phyloP scores from a whole-genome alignment of 2,888 invertebrate genomes.

The Rhogogaster chlorosoma region DNA sequence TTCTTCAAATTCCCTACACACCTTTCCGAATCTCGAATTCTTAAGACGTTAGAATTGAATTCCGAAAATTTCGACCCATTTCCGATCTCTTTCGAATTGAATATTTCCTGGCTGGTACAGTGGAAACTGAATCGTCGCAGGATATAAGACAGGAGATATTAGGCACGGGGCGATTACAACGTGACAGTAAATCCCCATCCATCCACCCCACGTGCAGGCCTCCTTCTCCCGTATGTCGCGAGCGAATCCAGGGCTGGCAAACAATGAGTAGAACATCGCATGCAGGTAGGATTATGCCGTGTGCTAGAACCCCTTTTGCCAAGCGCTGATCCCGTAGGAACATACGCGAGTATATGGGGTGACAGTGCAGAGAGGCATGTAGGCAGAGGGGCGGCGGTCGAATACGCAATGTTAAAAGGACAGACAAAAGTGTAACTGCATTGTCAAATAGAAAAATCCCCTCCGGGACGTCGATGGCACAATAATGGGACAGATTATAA shows the following conservation, averaged over 20 bases:
- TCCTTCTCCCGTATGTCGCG: slow-evolving; percentile 65
- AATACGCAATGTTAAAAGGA: slow-evolving; percentile 74
- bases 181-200: slow-evolving; percentile 36
- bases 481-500: slow-evolving; percentile 78
- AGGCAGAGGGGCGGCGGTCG: not conserved
- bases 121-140: not conserved
- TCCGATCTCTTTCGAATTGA: too few relatives aligned
- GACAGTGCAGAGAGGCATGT: not conserved
- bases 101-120: too few relatives aligned
- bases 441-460: slow-evolving; percentile 76
- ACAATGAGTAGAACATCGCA: slow-evolving; percentile 75
- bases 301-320: slow-evolving; percentile 72
- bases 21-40: too few relatives aligned
- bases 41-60: too few relatives aligned
- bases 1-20: too few relatives aligned
- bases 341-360: slow-evolving; percentile 21
- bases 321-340: slow-evolving; percentile 41
- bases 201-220: slow-evolving; percentile 48
- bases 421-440: slow-evolving; percentile 77
- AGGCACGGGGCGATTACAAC: slow-evolving; percentile 13
- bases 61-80: too few relatives aligned
- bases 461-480: slow-evolving; percentile 77
- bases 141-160: slow-evolving; percentile 5
- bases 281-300: slow-evolving; percentile 77
- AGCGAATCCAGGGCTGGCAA: slow-evolving; percentile 60